These are phyloP conservation scores for Caenorhabditis auriculariae DNA, from an alignment of 2,888 invertebrate species.

Conservation along the genomic window DNA sequence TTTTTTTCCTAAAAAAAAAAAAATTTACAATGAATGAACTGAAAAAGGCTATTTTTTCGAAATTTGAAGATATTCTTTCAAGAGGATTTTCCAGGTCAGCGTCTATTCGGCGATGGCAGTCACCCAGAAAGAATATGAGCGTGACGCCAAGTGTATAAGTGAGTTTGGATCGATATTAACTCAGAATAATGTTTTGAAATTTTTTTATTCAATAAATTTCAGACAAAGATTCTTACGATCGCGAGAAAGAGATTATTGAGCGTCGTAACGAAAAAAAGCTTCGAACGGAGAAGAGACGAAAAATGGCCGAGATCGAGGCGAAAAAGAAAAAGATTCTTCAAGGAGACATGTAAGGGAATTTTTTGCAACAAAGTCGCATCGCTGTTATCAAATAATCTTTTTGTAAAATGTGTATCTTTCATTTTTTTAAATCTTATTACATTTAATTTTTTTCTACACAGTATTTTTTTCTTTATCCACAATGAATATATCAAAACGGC, in stretches of 20 bases:
- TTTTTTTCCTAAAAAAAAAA: neutral
- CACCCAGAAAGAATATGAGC: slow-evolving; percentile 76
- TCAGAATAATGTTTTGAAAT: neutral
- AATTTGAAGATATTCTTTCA: no score
- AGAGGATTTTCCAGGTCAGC: slow-evolving; percentile 22
- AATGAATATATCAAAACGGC: neutral
- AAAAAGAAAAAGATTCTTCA: neutral
- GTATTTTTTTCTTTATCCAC: neutral
- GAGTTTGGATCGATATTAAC: slow-evolving; percentile 8
- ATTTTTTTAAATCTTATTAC: neutral
- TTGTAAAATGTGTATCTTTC: neutral
- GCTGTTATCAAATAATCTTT: no score
- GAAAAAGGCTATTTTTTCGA: no score
- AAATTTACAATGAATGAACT: no score
- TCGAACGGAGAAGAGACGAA: neutral
- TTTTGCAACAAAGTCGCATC: no score
- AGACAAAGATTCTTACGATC: slow-evolving; percentile 42
- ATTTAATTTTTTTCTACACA: neutral
- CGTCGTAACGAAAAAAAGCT: slow-evolving; percentile 4
- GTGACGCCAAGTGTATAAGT: slow-evolving; percentile 46
- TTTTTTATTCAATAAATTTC: slow-evolving; percentile 7
- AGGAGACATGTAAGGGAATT: neutral
- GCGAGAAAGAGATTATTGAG: slow-evolving; percentile 33
- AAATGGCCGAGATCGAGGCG: neutral
- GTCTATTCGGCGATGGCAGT: slow-evolving; percentile 74